Evolutionary conservation across 2,888 invertebrate genomes (phyloP).

Genomic region (Melangyna quadrimaculata): DNA sequence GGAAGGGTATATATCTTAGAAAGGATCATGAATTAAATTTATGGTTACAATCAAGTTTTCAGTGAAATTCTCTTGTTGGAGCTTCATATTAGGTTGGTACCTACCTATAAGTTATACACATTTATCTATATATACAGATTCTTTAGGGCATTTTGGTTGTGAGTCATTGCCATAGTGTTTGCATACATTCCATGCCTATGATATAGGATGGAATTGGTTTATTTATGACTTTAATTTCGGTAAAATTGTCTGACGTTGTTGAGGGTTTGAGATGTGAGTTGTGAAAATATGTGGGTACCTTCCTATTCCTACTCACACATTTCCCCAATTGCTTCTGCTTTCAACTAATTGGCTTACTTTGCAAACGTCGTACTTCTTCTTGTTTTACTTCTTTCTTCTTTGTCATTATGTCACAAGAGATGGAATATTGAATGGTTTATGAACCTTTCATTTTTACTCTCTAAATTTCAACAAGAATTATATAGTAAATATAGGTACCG

Average conservation of each 20-base stretch:
- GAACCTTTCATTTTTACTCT: background rate
- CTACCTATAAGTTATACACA: background rate
- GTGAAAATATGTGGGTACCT: conserved; percentile 2
- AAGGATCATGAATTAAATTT: conserved; percentile 67
- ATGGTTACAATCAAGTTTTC: conserved; percentile 56
- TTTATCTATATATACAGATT: conserved; percentile 1
- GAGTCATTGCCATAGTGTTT: conserved; percentile 10
- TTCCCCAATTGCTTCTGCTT: background rate
- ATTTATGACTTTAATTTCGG: conserved; percentile 62
- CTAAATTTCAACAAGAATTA: background rate
- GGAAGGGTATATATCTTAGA: conserved; percentile 36
- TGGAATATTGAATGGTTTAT: conserved; percentile 3
- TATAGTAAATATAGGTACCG: background rate
- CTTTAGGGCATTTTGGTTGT: conserved; percentile 1
- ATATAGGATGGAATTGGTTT: conserved; percentile 47
- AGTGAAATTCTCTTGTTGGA: conserved; percentile 12
- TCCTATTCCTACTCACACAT: background rate
- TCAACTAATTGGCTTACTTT: conserved; percentile 16
- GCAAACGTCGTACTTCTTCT: background rate
- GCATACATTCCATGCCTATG: background rate
- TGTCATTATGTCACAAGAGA: background rate
- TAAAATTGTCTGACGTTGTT: conserved; percentile 27
- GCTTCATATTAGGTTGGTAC: background rate
- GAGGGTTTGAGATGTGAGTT: background rate
- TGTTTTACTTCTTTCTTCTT: background rate